These are phyloP conservation scores for Megaceryle alcyon DNA, from an alignment of 2,797 vertebrate genomes.

Conservation along the genomic window DNA sequence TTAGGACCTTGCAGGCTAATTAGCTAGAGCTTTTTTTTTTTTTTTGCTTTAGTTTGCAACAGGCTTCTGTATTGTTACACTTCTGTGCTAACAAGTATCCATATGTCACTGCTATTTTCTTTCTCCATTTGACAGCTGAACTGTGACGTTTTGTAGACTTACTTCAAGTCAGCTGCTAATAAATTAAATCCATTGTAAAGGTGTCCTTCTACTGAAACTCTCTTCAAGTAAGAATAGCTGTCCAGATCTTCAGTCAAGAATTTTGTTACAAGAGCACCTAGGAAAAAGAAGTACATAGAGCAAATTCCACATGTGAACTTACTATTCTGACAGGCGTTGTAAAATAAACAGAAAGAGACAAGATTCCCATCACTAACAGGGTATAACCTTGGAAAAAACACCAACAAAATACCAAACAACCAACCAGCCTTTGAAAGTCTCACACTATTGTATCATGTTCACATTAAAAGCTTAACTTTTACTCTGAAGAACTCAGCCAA, in stretches of 20 bases:
- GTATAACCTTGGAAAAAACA: background rate
- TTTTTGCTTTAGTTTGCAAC: background rate
- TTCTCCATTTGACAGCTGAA: background rate
- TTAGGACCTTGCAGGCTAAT: background rate
- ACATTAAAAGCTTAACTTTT: background rate
- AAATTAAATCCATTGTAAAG: conserved; percentile 98
- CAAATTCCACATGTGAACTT: background rate
- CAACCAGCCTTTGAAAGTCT: background rate
- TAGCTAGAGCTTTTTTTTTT: background rate
- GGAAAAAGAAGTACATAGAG: background rate
- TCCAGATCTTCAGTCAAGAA: conserved; percentile 90
- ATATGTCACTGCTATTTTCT: background rate
- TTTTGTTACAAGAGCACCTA: conserved; percentile 92
- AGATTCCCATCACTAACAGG: background rate
- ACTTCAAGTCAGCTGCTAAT: conserved; percentile 95
- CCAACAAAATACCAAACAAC: background rate
- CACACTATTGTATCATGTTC: background rate
- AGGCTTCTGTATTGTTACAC: background rate
- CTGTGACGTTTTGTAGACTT: conserved; percentile 63
- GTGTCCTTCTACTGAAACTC: conserved; percentile 89
- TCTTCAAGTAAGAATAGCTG: conserved; percentile 93
- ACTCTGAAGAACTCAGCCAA: background rate
- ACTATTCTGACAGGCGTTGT: background rate
- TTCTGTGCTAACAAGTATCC: background rate
- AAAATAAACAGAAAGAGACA: background rate